Conservation (phyloP, 1,140 invertebrate species). For the Panonychus citri region DNA sequence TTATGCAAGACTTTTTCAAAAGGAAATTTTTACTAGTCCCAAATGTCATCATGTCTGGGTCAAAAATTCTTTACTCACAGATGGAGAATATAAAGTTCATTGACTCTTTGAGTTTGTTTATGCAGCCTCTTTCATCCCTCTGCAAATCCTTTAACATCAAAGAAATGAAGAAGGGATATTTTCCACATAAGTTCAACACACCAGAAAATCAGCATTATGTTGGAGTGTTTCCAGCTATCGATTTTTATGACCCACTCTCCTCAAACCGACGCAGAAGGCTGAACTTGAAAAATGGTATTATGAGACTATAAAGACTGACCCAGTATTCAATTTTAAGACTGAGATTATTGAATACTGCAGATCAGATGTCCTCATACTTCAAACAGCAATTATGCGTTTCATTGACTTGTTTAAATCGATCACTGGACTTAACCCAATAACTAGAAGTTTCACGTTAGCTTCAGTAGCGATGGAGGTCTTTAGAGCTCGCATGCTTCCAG, state of each 20-base stretch:
- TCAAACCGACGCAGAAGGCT: not conserved
- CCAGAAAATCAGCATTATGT: not conserved
- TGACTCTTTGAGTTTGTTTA: slow-evolving; percentile 2
- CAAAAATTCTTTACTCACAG: not conserved
- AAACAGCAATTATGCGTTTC: not conserved
- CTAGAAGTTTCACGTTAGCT: not conserved
- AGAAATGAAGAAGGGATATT: not conserved
- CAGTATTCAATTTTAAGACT: not conserved
- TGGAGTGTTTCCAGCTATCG: not conserved
- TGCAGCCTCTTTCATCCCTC: not conserved
- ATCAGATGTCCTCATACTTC: not conserved
- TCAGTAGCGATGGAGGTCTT: not conserved
- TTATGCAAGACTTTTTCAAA: not conserved
- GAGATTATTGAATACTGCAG: not conserved
- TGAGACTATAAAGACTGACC: not conserved
- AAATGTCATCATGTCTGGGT: not conserved
- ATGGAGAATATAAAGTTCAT: not conserved
- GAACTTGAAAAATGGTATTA: slow-evolving; percentile 7
- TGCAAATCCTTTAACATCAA: not conserved
- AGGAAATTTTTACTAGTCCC: not conserved
- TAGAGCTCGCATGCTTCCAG: not conserved
- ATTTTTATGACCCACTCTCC: not conserved
- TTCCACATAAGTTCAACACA: slow-evolving; percentile 4
- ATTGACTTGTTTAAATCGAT: not conserved
- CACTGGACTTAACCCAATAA: not conserved